Base-by-base conservation (phyloP, 2,797 vertebrate genomes). In the Vipera latastei region DNA sequence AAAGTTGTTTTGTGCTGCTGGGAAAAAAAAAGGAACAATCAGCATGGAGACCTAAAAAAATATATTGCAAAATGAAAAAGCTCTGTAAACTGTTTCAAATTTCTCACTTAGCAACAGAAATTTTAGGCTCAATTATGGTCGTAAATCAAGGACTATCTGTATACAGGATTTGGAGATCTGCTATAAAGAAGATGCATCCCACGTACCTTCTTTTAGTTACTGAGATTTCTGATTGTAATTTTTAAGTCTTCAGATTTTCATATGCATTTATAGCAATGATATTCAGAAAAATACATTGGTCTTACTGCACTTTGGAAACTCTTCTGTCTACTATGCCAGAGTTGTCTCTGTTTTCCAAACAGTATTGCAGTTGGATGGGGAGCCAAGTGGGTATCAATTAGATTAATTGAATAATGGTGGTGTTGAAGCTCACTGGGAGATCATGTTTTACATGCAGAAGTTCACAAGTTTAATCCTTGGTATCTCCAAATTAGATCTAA, bases 151-250 rank as follows among this genome's bases (percentile, higher is more conserved):
- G 28, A 14, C 28, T 14, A n/a, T 9, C 1, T n/a, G 28, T n/a
- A 48, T 48, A 59, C 38, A 96, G 73, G 90, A 89, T 93, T 89
- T 94, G 18, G 61, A 94, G 59, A 93, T 61, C 92, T 5, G 89
- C 92, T 5, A 89, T 55, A 91, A 51, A 91, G 1, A 95, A 86
- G 57, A 93, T 94, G 2, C 2, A 88, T 90, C 90, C 16, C 28
- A 86, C 18, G 94, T 32, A 96, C 92, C 20, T 26, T 90, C 90
- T 93, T 97, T 94, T 92, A 96, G 94, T 95, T 95, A 94, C 3
- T 12, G 2, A 48, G 7, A 90, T 92, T 96, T 60, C 53, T 65
- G 3, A 88, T 53, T 91, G 88, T 94, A 7, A 26, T 91, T 83
- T 57, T 91, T 0, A 92, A 93, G 96, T 22, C 63, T 83, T 57